Conservation (phyloP, 2,797 vertebrate genomes). For the Pteropus rufus region DNA sequence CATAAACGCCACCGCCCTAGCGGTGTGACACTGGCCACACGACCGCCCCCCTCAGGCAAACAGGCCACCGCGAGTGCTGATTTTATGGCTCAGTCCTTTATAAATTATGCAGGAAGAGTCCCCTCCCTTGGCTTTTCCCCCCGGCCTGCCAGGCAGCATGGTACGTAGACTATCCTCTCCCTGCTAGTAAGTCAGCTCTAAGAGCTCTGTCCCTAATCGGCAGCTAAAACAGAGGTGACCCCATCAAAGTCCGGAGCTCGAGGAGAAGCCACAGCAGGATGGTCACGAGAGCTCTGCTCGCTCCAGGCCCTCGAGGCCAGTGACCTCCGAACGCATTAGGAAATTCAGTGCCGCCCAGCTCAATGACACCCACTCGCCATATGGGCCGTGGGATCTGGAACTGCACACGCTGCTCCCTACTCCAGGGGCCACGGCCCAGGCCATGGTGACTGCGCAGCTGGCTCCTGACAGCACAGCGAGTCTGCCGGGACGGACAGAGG, state of each 20-base stretch:
- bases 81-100: constrained; percentile 29
- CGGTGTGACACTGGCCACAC: not conserved
- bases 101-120: constrained; percentile 51
- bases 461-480: not conserved
- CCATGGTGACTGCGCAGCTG: fast-evolving
- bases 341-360: not conserved
- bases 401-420: fast-evolving
- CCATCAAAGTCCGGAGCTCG: not conserved
- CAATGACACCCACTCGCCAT: fast-evolving
- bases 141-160: constrained; percentile 21
- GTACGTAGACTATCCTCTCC: not conserved
- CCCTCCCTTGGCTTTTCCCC: constrained; percentile 21
- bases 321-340: fast-evolving
- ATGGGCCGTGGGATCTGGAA: fast-evolving
- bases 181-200: not conserved
- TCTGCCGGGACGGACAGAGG: not conserved
- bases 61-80: constrained; percentile 34
- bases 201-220: not conserved
- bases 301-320: fast-evolving
- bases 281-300: not conserved
- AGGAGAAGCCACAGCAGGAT: fast-evolving
- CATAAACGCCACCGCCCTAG: fast-evolving
- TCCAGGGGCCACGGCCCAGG: not conserved
- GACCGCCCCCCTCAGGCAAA: constrained; percentile 9
- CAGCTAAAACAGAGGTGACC: not conserved